phyloP scores from a whole-genome alignment of 2,113 vertebrate species.

The Ammodramus savannarum region DNA sequence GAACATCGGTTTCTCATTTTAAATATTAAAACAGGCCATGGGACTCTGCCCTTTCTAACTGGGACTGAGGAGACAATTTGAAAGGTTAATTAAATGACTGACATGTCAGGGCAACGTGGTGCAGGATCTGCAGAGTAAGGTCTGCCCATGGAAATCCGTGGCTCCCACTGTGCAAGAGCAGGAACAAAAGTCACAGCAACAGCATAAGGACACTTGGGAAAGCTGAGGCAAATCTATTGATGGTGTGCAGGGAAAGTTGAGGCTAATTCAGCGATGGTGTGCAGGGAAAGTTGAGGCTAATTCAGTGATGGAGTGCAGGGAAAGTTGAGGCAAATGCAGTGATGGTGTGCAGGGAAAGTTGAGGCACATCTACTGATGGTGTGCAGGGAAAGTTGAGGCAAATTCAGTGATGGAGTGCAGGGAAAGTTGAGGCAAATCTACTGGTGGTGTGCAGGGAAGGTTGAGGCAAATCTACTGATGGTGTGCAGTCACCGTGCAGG shows the following conservation, averaged over 20 bases:
- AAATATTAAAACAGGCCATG: not conserved
- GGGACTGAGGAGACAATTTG: not conserved
- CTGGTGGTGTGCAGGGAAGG: not conserved
- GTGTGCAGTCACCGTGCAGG: not conserved
- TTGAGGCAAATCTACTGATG: not conserved
- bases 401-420: not conserved
- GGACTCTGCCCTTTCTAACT: constrained; percentile 18
- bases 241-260: too few relatives aligned
- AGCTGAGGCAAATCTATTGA: not conserved
- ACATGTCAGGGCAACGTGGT: fast-evolving
- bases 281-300: too few relatives aligned
- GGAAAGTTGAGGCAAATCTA: not conserved
- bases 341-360: not conserved
- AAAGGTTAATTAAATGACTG: constrained; percentile 50
- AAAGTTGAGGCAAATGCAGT: not conserved
- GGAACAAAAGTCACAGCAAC: not conserved
- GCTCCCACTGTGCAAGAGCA: not conserved
- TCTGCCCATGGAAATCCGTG: not conserved
- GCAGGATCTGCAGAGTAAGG: not conserved
- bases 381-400: not conserved
- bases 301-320: not conserved
- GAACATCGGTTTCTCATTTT: constrained; percentile 17
- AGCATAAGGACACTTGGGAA: not conserved
- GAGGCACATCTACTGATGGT: not conserved
- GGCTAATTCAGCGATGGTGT: too few relatives aligned